A percentile compares a stretch with the other conserved stretches of the same genome.
These are phyloP conservation scores for Cryptocephalus moraei DNA, from an alignment of 2,888 invertebrate genomes.

Conservation along the genomic window DNA sequence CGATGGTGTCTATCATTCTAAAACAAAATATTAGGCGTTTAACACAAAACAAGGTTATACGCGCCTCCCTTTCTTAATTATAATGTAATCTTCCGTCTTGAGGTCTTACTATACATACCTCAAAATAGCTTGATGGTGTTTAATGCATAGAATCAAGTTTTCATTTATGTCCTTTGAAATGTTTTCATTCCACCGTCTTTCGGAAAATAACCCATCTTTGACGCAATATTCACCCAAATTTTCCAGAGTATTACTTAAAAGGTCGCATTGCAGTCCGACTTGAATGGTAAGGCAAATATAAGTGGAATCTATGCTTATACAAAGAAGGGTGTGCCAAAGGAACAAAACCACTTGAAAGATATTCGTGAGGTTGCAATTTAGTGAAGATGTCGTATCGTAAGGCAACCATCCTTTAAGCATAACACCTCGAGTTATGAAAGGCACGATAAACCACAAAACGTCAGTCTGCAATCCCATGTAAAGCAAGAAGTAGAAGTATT, in stretches of 20 bases:
- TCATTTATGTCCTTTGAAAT: background rate
- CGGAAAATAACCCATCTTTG: background rate
- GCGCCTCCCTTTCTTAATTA: too few relatives aligned
- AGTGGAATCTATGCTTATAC: background rate
- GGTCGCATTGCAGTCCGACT: background rate
- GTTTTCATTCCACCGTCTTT: background rate
- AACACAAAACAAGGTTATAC: too few relatives aligned
- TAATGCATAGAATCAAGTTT: background rate
- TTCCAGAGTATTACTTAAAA: background rate
- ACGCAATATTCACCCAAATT: background rate
- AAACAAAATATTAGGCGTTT: too few relatives aligned
- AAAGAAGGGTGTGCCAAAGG: background rate
- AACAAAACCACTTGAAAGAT: background rate
- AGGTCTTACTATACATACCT: background rate
- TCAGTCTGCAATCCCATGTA: conserved; percentile 1
- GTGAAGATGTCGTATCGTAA: background rate
- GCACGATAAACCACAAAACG: conserved; percentile 1
- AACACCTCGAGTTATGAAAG: conserved; percentile 3
- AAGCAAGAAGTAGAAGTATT: conserved; percentile 1
- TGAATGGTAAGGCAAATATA: background rate
- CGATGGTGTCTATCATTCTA: background rate
- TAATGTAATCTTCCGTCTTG: too few relatives aligned
- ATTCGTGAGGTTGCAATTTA: background rate
- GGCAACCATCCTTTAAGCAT: background rate
- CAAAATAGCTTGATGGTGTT: background rate